These are phyloP conservation scores for Eilema griseolum DNA, from an alignment of 2,888 invertebrate genomes.

Conservation along the genomic window DNA sequence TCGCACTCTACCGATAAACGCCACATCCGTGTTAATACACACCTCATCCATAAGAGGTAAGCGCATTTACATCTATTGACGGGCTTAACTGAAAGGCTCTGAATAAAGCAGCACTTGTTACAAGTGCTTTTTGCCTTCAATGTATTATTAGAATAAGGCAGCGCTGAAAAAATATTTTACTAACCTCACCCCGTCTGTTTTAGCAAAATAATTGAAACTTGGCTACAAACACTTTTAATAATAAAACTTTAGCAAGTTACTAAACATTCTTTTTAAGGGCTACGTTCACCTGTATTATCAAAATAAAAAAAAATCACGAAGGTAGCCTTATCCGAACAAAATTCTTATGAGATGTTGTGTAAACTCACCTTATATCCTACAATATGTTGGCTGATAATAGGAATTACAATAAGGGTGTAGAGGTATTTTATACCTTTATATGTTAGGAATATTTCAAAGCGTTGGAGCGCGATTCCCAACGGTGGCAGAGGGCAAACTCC, in stretches of 20 bases:
- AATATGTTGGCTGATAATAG: constrained; percentile 7
- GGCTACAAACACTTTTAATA: constrained; percentile 42
- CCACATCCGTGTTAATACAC: constrained; percentile 31
- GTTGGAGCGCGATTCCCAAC: constrained; percentile 72
- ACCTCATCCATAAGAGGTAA: constrained; percentile 29
- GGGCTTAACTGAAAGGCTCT: constrained; percentile 18
- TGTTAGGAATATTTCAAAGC: constrained; percentile 75
- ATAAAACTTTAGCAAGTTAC: constrained; percentile 34
- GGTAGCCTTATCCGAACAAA: constrained; percentile 6
- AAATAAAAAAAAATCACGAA: constrained; percentile 24
- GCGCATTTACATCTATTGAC: constrained; percentile 39
- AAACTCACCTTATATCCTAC: constrained; percentile 5
- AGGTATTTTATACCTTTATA: constrained; percentile 29
- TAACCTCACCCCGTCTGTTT: constrained; percentile 19
- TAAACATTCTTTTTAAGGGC: constrained; percentile 29
- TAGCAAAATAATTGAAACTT: constrained; percentile 23
- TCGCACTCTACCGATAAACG: constrained; percentile 45
- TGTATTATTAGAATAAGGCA: constrained; percentile 16
- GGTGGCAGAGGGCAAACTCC: constrained; percentile 78
- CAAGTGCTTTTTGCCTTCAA: constrained; percentile 6
- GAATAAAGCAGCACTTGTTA: constrained; percentile 15
- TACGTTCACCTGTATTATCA: constrained; percentile 25
- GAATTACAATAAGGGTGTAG: constrained; percentile 31
- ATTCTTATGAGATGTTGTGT: constrained; percentile 14
- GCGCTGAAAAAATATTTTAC: constrained; percentile 2